Evolutionary conservation across 2,888 invertebrate species (phyloP), one percentile per base, ranked within the genome.

Genomic region (Spodoptera picta): DNA sequence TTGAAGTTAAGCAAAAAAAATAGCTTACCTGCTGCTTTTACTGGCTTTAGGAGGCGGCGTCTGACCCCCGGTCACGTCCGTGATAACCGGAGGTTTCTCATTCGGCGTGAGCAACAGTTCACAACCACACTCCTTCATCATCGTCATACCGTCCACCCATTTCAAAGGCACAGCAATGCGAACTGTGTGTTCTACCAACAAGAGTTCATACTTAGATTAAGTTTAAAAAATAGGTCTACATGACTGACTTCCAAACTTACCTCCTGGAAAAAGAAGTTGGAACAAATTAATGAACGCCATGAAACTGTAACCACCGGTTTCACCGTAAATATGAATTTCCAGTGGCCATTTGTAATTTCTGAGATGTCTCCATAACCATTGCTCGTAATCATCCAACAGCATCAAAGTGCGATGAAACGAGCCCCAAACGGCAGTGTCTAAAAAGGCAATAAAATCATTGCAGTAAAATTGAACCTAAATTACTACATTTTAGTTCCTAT

Each of bases 351-450:
- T 79, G 70, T 84, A 85, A 1, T 69, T 64, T 2, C 86, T 86
- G 5, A 93, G 60, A 51, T 87, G 86, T 2, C 82, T 67, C 51
- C 57, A 68, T 3, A 94, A 67, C 86, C 85, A 88, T 2, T 45
- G 27, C 27, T 88, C 89, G 0, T 27, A 27, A 27, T 80, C 67
- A 12, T 80, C 65, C 14, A 81, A 73, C 2, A 92, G 66, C 53
- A 94, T 65, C 2, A 94, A 78, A 6, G 87, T 87, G 3, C 94
- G 91, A 45, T 92, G 94, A 74, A 93, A 94, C 0, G 94, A 93
- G 11, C 84, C 86, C 93, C 93, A 94, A 12, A 90, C 69, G 1
- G 84, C 80, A 6, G 83, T 82, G 66, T 80, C 93, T 93, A 79
- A 31, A 74, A 74, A 24, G 24, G 5, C 41, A 43, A 3, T 27